A percentile compares a stretch with the other conserved stretches of the same genome.
These are phyloP conservation scores for Liparis tanakae DNA, from an alignment of 2,797 vertebrate genomes.

Conservation along the genomic window DNA sequence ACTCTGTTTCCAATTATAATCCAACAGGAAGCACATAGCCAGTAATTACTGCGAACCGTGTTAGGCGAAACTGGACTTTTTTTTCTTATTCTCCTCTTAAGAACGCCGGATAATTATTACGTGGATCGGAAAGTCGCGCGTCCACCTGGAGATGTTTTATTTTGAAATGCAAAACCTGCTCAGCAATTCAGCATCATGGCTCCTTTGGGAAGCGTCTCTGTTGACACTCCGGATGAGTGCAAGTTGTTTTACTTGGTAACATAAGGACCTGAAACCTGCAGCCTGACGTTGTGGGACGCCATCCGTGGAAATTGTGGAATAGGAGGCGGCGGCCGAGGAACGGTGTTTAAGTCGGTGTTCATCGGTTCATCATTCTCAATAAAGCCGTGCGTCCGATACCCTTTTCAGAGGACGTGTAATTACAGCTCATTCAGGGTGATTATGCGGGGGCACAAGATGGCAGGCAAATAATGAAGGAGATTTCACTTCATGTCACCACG, in stretches of 20 bases:
- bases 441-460: conserved; percentile 60
- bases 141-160: conserved; percentile 22
- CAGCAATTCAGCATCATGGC: conserved; percentile 2
- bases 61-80: conserved; percentile 3
- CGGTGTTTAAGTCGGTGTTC: conserved; percentile 48
- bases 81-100: conserved; percentile 10
- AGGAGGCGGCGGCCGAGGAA: conserved; percentile 12
- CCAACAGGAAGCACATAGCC: conserved; percentile 33
- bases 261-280: conserved; percentile 48
- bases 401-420: conserved; percentile 64
- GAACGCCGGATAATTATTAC: conserved; percentile 1
- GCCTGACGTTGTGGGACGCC: conserved; percentile 42
- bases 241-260: conserved; percentile 52
- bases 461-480: conserved; percentile 67
- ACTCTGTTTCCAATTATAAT: conserved; percentile 59
- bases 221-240: conserved; percentile 49
- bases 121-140: not conserved
- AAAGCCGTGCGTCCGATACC: conserved; percentile 47
- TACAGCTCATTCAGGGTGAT: conserved; percentile 65
- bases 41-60: conserved; percentile 20
- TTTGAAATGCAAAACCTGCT: conserved; percentile 23
- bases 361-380: conserved; percentile 60
- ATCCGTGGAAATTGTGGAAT: conserved; percentile 53
- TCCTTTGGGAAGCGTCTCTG: conserved; percentile 52
- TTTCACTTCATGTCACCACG: conserved; percentile 63